A percentile compares a stretch with the other conserved stretches of the same genome.
These are phyloP conservation scores for Dasyornis broadbenti DNA, from an alignment of 2,113 vertebrate species.

Conservation along the genomic window DNA sequence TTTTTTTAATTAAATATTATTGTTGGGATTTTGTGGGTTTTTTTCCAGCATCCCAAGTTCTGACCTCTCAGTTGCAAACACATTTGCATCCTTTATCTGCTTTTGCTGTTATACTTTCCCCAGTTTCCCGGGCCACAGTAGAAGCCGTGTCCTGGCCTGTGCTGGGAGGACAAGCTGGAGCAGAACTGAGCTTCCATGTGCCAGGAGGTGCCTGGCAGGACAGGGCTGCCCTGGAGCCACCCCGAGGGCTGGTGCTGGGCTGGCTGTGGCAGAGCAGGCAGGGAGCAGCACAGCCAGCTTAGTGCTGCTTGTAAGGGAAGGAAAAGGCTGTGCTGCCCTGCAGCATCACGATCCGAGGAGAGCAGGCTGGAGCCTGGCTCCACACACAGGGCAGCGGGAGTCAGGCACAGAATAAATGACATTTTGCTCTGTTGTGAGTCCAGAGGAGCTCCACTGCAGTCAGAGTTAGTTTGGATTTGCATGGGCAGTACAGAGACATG, in stretches of 20 bases:
- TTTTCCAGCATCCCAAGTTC: neutral
- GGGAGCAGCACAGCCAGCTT: neutral
- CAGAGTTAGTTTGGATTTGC: neutral
- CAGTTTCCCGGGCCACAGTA: neutral
- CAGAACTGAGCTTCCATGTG: fast-evolving
- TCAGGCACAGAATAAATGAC: neutral
- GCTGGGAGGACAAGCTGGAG: neutral
- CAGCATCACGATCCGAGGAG: neutral
- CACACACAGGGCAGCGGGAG: neutral
- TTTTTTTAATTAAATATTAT: neutral
- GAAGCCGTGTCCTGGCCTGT: neutral
- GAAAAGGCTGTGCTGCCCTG: neutral
- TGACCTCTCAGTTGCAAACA: neutral
- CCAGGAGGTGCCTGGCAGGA: neutral
- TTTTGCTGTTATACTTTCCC: neutral
- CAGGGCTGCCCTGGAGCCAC: neutral
- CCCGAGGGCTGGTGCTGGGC: neutral
- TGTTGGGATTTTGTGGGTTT: neutral
- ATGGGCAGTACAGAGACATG: neutral
- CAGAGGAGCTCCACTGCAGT: neutral
- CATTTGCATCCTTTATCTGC: neutral
- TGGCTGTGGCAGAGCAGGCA: neutral
- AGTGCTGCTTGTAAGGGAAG: neutral
- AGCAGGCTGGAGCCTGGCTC: neutral
- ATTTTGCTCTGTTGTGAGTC: neutral